Base-by-base conservation (phyloP, 1,140 invertebrate genomes). In the Drosophila tsacasi region DNA sequence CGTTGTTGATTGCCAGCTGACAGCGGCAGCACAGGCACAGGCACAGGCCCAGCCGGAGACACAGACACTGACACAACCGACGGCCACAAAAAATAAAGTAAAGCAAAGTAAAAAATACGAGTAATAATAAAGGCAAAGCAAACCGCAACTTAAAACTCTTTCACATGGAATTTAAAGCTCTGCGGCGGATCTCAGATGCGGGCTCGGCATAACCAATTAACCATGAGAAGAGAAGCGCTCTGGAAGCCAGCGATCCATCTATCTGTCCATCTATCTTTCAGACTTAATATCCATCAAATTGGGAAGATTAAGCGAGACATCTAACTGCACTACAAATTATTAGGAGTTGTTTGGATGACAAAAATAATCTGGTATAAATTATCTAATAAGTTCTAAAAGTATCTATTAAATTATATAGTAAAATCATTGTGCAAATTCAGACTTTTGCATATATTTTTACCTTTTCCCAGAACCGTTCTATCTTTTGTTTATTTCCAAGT, bases 1-100 rank as follows among this genome's bases (percentile, higher is more conserved):
- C 78, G 73, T 75, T 89, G 80, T 87, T 87, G 84, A 87, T 87
- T 87, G 85, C 84, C 77, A 79, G 79, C 85, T 83, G 83, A 74
- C 81, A 71, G 65, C 32, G 39, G 47, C 76, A 75, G 27, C 52
- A 23, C 12, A 54, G 27, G n/a, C 50, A 7, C 47, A 27, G 42
- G 7, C 44, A 23, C 12, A 54, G 27, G n/a, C 50, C 13, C 47
- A 27, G 42, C 3, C 44, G 13, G 13, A 40, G 39, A 13, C 39
- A 7, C 39, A 40, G 44, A 7, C 21, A 49, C 32, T 17, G 32
- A 55, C 52, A 57, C 54, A 40, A 66, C 23, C 72, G 63, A 49
- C 62, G 42, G 23, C 67, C 57, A 54, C 59, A 73, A 60, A 49
- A 72, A 30, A 10, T 12, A 52, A 52, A 52, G 19, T 52, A 54